Base-by-base conservation (phyloP, 1,140 invertebrate genomes). In the Callitettix versicolor region DNA sequence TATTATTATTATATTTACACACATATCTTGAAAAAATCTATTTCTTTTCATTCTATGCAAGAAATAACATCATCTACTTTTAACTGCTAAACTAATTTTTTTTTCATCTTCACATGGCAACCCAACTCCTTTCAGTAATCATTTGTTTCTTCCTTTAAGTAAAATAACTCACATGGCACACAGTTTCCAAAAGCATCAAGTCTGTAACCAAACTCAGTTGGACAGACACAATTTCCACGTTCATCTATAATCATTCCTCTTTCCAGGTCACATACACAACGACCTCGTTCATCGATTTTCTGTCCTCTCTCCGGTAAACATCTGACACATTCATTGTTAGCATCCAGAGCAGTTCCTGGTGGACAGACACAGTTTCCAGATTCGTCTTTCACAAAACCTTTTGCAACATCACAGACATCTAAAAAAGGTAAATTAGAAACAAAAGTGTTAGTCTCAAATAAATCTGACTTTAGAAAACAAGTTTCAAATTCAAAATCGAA, bases 181-280 rank as follows among this genome's bases (percentile, higher is more conserved):
- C 87, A 90, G 59, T 82, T 77, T 58, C 84, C 84, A 49, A 75
- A 68, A 0, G 67, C 60, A 30, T 85, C 81, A 1, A 87, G 67
- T 17, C 70, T 69, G 62, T 87, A 89, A 24, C 86, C 86, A 58
- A 80, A 76, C 53, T 82, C 77, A 1, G 72, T 71, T 1, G 84
- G 83, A 66, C 87, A 90, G 4, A 85, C 78, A 67, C 91, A 95
- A 52, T 77, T 77, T n/a, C 84, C 84, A 17, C 81, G 73, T 41
- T 85, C 84, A 54, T 86, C 83, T 26, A 85, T 79, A 11, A 83
- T 80, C 60, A 85, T 78, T 18, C 86, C 86, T 54, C 81, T 79
- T 51, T 84, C 81, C 4, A 86, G 64, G 34, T 83, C 86, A 63
- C 88, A 92, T 0, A 89, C 81, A 60, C 88, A 92, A 15, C 81